Evolutionary conservation across 2,113 vertebrate species (phyloP).

Genomic region (Tachysurus vachellii): DNA sequence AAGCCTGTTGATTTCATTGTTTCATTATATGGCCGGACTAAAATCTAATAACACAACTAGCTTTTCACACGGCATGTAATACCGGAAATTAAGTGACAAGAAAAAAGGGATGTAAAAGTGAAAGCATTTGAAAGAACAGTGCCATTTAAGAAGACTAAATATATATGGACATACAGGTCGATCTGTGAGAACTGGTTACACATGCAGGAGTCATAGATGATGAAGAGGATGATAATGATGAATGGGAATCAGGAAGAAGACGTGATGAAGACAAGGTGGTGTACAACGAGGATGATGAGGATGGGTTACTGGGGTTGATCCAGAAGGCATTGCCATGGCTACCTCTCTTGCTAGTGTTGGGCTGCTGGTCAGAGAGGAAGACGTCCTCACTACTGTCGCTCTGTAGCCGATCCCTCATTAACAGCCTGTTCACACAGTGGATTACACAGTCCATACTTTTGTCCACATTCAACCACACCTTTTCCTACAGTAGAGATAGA

Average conservation of each 20-base stretch:
- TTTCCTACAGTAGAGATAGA: constrained; percentile 78
- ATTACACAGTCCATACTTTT: constrained; percentile 98
- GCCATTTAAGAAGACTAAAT: not conserved
- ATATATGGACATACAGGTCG: constrained; percentile 49
- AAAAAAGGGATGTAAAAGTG: constrained; percentile 40
- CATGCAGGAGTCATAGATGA: constrained; percentile 68
- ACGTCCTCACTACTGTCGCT: constrained; percentile 91
- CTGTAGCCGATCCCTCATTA: constrained; percentile 84
- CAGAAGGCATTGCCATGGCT: constrained; percentile 79
- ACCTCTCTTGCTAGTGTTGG: constrained; percentile 88
- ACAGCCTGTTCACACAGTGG: constrained; percentile 89
- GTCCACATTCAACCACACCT: constrained; percentile 94
- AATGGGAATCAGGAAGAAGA: constrained; percentile 21
- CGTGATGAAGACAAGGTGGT: constrained; percentile 49
- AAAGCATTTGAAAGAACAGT: constrained; percentile 25
- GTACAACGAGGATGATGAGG: constrained; percentile 39
- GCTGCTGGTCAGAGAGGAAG: constrained; percentile 77
- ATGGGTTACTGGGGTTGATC: constrained; percentile 77
- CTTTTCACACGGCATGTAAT: not conserved
- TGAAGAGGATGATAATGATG: constrained; percentile 53
- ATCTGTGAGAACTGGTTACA: constrained; percentile 70
- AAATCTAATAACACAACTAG: not conserved
- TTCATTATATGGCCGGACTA: not conserved
- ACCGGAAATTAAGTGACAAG: not conserved
- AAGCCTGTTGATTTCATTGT: not conserved